Evolutionary conservation across 1,140 invertebrate species (phyloP).

Genomic region (Cyphomyrmex costatus): DNA sequence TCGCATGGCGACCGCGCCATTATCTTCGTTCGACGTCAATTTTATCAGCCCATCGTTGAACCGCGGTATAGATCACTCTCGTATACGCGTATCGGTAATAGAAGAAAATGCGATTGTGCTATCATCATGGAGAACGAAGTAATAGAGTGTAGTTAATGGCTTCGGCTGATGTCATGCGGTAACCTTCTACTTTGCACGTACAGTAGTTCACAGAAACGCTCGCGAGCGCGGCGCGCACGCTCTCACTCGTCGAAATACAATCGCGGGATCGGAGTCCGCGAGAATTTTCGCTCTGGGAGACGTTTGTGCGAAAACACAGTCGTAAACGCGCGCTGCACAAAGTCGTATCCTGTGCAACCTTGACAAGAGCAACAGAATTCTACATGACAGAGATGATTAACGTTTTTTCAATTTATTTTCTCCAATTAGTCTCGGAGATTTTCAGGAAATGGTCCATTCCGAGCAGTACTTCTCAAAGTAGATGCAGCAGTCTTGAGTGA

Average conservation of each 20-base stretch:
- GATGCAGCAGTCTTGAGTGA: neutral
- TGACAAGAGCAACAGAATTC: neutral
- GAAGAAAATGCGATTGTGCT: conserved; percentile 67
- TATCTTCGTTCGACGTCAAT: neutral
- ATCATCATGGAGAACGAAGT: conserved; percentile 68
- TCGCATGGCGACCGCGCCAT: neutral
- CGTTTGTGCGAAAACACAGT: neutral
- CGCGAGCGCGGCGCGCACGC: conserved; percentile 13
- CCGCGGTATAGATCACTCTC: conserved; percentile 14
- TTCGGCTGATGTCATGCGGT: conserved; percentile 74
- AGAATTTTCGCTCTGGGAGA: conserved; percentile 12
- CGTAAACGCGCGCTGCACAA: neutral
- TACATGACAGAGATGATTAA: neutral
- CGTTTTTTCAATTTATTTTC: neutral
- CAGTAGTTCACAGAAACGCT: conserved; percentile 66
- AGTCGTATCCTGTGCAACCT: neutral
- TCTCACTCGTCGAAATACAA: conserved; percentile 41
- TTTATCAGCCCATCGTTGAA: neutral
- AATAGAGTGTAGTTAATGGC: conserved; percentile 74
- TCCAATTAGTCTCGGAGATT: neutral
- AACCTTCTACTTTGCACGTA: conserved; percentile 78
- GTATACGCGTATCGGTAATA: conserved; percentile 29
- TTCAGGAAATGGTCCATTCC: neutral
- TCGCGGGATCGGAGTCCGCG: conserved; percentile 13
- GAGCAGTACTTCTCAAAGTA: neutral